A percentile compares a stretch with the other conserved stretches of the same genome.
Conservation (phyloP, 2,888 invertebrate species). For the Pycnomerus fuliginosus region DNA sequence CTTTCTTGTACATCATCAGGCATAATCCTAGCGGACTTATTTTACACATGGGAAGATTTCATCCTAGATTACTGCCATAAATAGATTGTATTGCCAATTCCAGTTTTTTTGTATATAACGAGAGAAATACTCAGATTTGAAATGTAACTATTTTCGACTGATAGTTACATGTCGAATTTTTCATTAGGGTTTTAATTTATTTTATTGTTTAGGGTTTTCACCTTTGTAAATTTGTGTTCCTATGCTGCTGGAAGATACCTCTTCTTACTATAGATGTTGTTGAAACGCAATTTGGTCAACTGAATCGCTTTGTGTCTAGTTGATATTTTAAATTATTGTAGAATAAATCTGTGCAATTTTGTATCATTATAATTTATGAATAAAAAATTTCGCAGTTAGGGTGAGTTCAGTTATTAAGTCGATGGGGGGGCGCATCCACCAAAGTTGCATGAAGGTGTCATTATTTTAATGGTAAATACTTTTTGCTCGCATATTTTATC, state of each 20-base stretch:
- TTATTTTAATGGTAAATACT: too few relatives aligned
- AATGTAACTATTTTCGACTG: slow-evolving; percentile 19
- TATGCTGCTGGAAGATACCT: too few relatives aligned
- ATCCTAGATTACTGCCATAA: slow-evolving; percentile 78
- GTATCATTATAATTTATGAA: slow-evolving; percentile 1
- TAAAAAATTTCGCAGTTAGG: too few relatives aligned
- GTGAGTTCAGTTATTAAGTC: too few relatives aligned
- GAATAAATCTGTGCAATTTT: slow-evolving; percentile 19
- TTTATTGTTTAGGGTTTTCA: too few relatives aligned
- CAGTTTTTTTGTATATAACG: slow-evolving; percentile 21
- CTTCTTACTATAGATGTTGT: too few relatives aligned
- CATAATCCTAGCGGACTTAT: slow-evolving; percentile 92
- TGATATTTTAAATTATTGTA: slow-evolving; percentile 16
- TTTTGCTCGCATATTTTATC: too few relatives aligned
- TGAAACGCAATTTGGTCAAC: too few relatives aligned
- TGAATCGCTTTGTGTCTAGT: slow-evolving; percentile 8
- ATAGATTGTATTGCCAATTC: slow-evolving; percentile 6
- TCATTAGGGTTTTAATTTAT: slow-evolving; percentile 9
- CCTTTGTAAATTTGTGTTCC: too few relatives aligned
- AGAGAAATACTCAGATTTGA: slow-evolving; percentile 19
- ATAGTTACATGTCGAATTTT: slow-evolving; percentile 26
- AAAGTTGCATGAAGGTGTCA: too few relatives aligned
- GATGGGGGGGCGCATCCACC: too few relatives aligned
- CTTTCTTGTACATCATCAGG: slow-evolving; percentile 84
- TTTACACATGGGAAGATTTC: slow-evolving; percentile 84